Conservation (phyloP, 2,113 vertebrate species). For the Ranitomeya imitator region DNA sequence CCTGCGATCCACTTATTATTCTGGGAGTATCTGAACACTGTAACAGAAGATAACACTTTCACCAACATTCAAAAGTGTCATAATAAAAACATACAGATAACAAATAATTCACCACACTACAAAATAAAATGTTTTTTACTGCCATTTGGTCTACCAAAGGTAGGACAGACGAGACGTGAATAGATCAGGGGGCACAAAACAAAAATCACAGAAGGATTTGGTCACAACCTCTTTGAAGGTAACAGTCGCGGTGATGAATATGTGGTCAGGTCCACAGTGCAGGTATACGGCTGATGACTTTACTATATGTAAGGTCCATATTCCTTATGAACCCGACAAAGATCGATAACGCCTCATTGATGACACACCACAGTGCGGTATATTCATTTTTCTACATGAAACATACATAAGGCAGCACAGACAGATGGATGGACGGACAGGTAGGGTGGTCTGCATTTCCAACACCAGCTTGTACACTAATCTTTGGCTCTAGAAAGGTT, state of each 20-base stretch:
- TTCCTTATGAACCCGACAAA: neutral
- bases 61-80: neutral
- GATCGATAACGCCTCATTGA: neutral
- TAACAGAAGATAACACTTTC: neutral
- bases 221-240: neutral
- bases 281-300: neutral
- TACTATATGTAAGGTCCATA: neutral
- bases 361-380: conserved; percentile 47
- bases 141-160: conserved; percentile 4
- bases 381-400: neutral
- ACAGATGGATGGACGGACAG: neutral
- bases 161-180: neutral
- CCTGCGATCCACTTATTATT: no score
- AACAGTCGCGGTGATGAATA: neutral
- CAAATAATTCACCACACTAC: neutral
- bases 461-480: neutral
- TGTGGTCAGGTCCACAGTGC: neutral
- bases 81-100: neutral
- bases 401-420: neutral
- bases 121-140: conserved; percentile 21
- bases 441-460: neutral
- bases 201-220: conserved; percentile 18
- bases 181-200: neutral
- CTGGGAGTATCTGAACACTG: no score
- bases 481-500: neutral